These are phyloP conservation scores for Diarsia dahlii DNA, from an alignment of 2,888 invertebrate species.

Conservation along the genomic window DNA sequence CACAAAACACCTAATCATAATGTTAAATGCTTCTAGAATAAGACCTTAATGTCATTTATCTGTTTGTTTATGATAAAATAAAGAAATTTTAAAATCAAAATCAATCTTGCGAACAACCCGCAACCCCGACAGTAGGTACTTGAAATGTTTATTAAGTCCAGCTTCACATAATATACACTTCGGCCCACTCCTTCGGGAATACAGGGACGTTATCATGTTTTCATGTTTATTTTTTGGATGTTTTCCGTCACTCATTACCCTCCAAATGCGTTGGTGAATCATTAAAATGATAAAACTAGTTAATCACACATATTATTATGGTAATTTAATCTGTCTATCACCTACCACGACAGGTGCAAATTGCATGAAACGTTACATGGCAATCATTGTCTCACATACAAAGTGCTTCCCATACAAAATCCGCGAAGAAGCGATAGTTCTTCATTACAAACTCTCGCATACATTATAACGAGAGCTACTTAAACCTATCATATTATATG, in stretches of 20 bases:
- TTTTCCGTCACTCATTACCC: no score
- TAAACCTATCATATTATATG: conserved; percentile 46
- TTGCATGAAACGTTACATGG: conserved; percentile 22
- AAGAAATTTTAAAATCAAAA: no score
- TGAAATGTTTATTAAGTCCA: background rate
- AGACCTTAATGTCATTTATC: no score
- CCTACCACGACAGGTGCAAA: conserved; percentile 20
- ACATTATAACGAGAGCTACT: conserved; percentile 19
- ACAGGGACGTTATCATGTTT: no score
- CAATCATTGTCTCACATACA: conserved; percentile 26
- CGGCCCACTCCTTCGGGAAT: background rate
- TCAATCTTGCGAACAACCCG: no score
- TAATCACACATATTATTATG: no score
- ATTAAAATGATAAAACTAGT: background rate
- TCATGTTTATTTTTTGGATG: no score
- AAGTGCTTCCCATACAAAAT: conserved; percentile 32
- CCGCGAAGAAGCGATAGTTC: background rate
- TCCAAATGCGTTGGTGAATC: background rate
- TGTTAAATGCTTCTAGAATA: no score
- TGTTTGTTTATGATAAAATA: no score
- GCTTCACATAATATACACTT: background rate
- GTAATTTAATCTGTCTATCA: background rate
- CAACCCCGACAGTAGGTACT: no score
- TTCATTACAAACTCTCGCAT: conserved; percentile 26
- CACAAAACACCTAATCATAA: no score